A percentile compares a stretch with the other conserved stretches of the same genome.
Conservation (phyloP, 2,888 invertebrate species). For the Ditula angustiorana region DNA sequence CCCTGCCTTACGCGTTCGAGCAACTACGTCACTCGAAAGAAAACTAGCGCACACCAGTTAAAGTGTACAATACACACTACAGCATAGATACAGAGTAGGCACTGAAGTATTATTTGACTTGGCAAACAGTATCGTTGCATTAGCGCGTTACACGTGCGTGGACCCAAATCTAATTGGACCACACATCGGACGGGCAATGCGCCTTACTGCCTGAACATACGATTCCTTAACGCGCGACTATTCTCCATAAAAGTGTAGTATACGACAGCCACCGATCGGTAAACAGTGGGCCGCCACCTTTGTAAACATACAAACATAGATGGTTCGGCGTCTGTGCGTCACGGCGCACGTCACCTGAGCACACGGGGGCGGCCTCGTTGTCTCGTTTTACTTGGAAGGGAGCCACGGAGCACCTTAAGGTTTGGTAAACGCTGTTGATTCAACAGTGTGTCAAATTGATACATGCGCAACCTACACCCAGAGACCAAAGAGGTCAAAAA, state of each 20-base stretch:
- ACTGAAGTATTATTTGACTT: background rate
- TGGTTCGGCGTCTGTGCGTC: conserved; percentile 18
- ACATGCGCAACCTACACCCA: no score
- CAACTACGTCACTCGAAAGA: background rate
- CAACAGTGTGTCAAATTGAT: background rate
- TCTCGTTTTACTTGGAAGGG: background rate
- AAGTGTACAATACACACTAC: background rate
- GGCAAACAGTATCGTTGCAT: background rate
- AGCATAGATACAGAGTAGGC: background rate
- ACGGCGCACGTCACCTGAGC: conserved; percentile 32
- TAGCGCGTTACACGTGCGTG: conserved; percentile 1
- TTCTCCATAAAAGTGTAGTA: background rate
- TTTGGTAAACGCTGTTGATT: background rate
- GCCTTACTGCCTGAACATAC: background rate
- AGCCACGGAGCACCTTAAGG: no score
- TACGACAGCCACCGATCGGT: conserved; percentile 4
- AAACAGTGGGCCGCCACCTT: conserved; percentile 29
- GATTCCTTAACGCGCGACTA: background rate
- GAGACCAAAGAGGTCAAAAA: no score
- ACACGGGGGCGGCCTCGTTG: conserved; percentile 14
- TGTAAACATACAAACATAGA: conserved; percentile 16
- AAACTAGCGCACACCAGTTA: background rate
- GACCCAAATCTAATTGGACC: background rate
- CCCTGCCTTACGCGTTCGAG: no score
- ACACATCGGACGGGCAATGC: no score